A percentile compares a stretch with the other conserved stretches of the same genome.
Evolutionary conservation across 37 sponge, comb jelly and placozoan species (phyloP).

Genomic region (Bolinopsis microptera): DNA sequence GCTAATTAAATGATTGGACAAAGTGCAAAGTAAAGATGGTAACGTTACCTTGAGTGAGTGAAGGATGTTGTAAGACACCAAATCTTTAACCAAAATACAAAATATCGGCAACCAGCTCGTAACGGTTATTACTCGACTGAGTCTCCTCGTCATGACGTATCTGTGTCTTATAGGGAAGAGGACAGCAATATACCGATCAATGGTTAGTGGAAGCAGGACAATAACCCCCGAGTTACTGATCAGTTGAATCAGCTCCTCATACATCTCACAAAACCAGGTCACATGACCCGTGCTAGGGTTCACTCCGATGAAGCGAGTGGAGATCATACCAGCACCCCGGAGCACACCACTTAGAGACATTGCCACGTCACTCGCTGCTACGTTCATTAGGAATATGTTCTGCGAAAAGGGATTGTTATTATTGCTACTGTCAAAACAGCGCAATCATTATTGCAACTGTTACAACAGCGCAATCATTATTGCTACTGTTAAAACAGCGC

Average conservation of each 20-base stretch:
- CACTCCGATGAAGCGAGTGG: not conserved
- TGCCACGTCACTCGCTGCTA: not conserved
- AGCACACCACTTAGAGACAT: not conserved
- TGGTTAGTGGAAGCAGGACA: not conserved
- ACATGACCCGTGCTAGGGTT: not conserved
- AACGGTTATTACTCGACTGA: not conserved
- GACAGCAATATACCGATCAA: constrained; percentile 9
- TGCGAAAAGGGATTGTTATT: not conserved
- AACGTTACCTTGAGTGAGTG: not conserved
- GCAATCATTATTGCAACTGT: too few species aligned
- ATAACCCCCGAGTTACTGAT: not conserved
- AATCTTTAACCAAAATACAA: not conserved
- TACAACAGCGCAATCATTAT: too few species aligned
- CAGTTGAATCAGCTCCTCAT: not conserved
- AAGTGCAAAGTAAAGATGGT: too few species aligned
- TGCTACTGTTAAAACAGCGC: too few species aligned
- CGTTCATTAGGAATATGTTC: constrained; percentile 43
- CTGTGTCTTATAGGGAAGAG: not conserved
- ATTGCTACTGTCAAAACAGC: too few species aligned
- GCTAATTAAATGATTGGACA: too few species aligned
- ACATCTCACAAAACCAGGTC: not conserved
- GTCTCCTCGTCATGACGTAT: not conserved
- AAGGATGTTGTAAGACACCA: not conserved
- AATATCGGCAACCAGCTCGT: not conserved
- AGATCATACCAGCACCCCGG: not conserved